These are phyloP conservation scores for Sus cebifrons DNA, from an alignment of 2,797 vertebrate species.

Conservation along the genomic window DNA sequence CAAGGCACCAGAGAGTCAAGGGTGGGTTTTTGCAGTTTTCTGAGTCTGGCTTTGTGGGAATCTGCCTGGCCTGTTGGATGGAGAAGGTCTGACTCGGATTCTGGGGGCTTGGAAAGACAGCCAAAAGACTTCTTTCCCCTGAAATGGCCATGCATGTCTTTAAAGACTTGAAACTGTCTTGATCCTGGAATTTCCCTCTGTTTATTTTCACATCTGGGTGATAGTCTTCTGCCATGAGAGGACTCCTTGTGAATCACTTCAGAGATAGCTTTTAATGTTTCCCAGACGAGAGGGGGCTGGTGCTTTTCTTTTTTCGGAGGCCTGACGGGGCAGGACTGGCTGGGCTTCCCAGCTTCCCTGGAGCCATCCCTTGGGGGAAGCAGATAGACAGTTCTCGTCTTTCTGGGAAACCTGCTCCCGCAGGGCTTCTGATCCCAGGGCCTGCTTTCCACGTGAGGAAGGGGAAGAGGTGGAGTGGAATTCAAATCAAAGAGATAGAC, in stretches of 20 bases:
- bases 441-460: conserved; percentile 67
- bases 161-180: conserved; percentile 19
- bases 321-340: conserved; percentile 59
- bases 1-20: not conserved
- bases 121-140: conserved; percentile 50
- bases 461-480: not conserved
- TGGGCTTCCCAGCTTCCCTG: conserved; percentile 75
- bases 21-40: not conserved
- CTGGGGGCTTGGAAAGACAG: not conserved
- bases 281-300: conserved; percentile 71
- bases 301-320: not conserved
- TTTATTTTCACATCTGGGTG: conserved; percentile 82
- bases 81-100: conserved; percentile 1
- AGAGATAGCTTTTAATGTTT: conserved; percentile 79
- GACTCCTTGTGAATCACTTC: conserved; percentile 62
- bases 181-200: conserved; percentile 76
- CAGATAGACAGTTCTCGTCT: conserved; percentile 82
- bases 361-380: conserved; percentile 76
- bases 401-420: conserved; percentile 84
- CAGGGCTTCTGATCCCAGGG: conserved; percentile 73
- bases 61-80: not conserved
- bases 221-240: conserved; percentile 50
- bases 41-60: conserved; percentile 18
- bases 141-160: conserved; percentile 50
- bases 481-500: conserved; percentile 67